Conservation (phyloP, 1,140 invertebrate genomes). For the Mycetomoellerius zeteki region DNA sequence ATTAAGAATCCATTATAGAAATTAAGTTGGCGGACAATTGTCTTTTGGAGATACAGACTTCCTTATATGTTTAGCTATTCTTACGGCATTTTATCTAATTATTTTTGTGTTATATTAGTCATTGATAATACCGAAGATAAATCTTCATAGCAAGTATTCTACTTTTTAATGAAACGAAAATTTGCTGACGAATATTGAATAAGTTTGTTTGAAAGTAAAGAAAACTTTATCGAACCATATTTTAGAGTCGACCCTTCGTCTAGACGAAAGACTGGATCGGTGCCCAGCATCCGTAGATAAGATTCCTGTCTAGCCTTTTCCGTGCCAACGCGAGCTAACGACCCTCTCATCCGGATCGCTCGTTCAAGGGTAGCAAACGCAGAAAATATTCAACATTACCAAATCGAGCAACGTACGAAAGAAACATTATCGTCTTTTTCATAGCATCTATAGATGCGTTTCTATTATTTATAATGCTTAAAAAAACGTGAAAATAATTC, state of each 20-base stretch:
- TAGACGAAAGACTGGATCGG: conserved; percentile 60
- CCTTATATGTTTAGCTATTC: background rate
- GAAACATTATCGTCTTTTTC: conserved; percentile 19
- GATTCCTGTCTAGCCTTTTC: conserved; percentile 60
- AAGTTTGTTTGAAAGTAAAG: conserved; percentile 44
- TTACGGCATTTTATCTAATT: background rate
- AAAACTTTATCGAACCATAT: conserved; percentile 57
- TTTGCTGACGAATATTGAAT: conserved; percentile 61
- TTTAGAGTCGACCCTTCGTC: conserved; percentile 55
- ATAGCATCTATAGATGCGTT: background rate
- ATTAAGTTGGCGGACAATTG: background rate
- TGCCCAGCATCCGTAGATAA: conserved; percentile 66
- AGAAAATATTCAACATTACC: conserved; percentile 61
- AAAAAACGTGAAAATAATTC: background rate
- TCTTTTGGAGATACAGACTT: background rate
- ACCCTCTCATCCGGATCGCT: conserved; percentile 60
- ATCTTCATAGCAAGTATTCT: background rate
- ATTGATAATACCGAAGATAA: background rate
- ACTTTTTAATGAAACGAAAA: conserved; percentile 29
- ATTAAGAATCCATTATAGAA: background rate
- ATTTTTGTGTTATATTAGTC: background rate
- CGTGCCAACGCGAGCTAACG: conserved; percentile 67
- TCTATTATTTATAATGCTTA: background rate
- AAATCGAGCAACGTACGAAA: conserved; percentile 31
- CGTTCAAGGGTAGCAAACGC: conserved; percentile 55